These are phyloP conservation scores for Drosophila colorata DNA, from an alignment of 2,888 invertebrate species.

Conservation along the genomic window DNA sequence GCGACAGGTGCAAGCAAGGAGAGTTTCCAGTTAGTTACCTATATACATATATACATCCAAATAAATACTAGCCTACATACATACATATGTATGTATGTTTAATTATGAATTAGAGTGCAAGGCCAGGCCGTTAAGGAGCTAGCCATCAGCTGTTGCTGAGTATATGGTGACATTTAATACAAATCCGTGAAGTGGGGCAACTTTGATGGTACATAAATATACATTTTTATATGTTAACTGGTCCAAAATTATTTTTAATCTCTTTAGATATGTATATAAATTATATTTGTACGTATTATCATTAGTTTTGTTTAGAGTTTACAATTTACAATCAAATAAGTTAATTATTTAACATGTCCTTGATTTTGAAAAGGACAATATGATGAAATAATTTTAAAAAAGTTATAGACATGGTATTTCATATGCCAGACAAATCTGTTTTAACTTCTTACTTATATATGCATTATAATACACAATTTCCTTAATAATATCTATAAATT, in stretches of 20 bases:
- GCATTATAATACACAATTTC: neutral
- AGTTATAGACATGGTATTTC: neutral
- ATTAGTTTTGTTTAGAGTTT: no score
- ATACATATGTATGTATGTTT: constrained; percentile 11
- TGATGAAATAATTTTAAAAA: no score
- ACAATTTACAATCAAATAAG: no score
- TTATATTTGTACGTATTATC: no score
- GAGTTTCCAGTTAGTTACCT: constrained; percentile 14
- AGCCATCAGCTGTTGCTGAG: constrained; percentile 3
- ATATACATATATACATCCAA: constrained; percentile 4
- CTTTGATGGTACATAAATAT: no score
- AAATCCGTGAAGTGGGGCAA: no score
- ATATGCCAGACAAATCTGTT: neutral
- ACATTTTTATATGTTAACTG: no score
- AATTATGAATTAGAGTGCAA: constrained; percentile 42
- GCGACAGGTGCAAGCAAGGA: constrained; percentile 62
- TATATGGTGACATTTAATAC: neutral
- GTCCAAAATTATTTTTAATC: no score
- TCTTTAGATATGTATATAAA: no score
- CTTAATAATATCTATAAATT: neutral
- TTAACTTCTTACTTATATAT: neutral
- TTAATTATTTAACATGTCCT: no score
- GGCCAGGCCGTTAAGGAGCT: constrained; percentile 11
- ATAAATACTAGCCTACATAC: neutral
- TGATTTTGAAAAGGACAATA: no score